Evolutionary conservation across 30 jellyfish, hydroid and myxozoan species (phyloP), one percentile per base, ranked within the genome.

Genomic region (Sanderia malayensis): DNA sequence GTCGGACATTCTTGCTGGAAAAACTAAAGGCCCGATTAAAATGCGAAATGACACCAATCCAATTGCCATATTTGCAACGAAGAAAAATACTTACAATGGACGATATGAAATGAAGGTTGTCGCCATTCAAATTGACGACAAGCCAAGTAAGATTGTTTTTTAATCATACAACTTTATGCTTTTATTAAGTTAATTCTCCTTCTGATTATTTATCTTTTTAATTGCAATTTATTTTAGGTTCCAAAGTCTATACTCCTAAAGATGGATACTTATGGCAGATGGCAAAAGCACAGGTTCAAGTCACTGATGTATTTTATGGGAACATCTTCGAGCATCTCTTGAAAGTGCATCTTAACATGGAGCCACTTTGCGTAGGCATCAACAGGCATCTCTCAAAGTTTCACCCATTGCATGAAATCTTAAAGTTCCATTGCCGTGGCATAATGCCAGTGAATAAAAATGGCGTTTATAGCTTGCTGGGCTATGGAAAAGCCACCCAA

Each of bases 351-450:
- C 7, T 62, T 9, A 47, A 80, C 10, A 73, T 81, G 82, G 95
- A 88, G 71, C 83, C 91, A 25, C 17, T 88, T 32, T 88, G 97
- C 74, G 73, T 81, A 9, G 24, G 76, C 4, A 18, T 74, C 69
- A 64, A 69, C 15, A 73, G 97, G 4, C 95, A 82, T 44, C 32
- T 88, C 33, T 72, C 95, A 4, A 37, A 74, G 30, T 47, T 31
- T 29, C 97, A 88, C 44, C 97, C 97, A 26, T 44, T 88, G n/a
- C 71, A 82, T 46, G 92, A 88, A 45, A 67, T 88, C 19, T 37
- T 88, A 64, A 33, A 59, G 25, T 77, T 15, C 20, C 97, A 88
- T 34, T 88, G 97, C 80, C 88, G 91, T 21, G 95, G 93, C 7
- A 41, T 79, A 65, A 25, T 81, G 2, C 73, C 80, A 2, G 66